phyloP scores from a whole-genome alignment of 2,888 invertebrate genomes.

The Bruchidius siliquastri region DNA sequence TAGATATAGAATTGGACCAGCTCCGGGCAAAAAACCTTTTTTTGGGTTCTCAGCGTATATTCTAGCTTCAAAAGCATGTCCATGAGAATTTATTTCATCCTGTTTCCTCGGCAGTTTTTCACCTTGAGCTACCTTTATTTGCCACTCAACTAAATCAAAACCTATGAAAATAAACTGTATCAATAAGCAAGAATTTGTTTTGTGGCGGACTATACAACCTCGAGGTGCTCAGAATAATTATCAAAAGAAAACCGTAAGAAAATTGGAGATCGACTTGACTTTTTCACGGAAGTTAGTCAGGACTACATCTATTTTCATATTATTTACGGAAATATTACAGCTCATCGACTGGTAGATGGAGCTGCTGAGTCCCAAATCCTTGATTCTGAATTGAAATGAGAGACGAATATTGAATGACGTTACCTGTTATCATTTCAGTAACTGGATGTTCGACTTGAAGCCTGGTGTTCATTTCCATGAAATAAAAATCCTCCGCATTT shows the following conservation, averaged over 20 bases:
- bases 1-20: conserved; percentile 77
- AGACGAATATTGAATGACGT: neutral
- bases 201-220: no score
- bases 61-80: conserved; percentile 94
- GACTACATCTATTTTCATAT: no score
- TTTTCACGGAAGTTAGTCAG: no score
- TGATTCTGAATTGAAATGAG: no score
- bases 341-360: no score
- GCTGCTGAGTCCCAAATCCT: no score
- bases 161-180: conserved; percentile 42
- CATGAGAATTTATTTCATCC: conserved; percentile 68
- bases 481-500: conserved; percentile 82
- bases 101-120: conserved; percentile 79
- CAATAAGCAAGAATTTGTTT: no score
- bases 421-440: conserved; percentile 93
- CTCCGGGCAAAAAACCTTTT: conserved; percentile 88
- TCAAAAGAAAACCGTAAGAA: no score
- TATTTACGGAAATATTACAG: no score
- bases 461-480: conserved; percentile 99
- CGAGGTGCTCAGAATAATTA: no score
- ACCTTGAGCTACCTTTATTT: conserved; percentile 83
- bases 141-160: conserved; percentile 98
- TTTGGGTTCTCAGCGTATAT: conserved; percentile 90
- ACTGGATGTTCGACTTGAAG: conserved; percentile 95
- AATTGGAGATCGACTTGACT: no score